These are phyloP conservation scores for Latrodectus hesperus DNA, from an alignment of 2,888 invertebrate genomes.

Conservation along the genomic window DNA sequence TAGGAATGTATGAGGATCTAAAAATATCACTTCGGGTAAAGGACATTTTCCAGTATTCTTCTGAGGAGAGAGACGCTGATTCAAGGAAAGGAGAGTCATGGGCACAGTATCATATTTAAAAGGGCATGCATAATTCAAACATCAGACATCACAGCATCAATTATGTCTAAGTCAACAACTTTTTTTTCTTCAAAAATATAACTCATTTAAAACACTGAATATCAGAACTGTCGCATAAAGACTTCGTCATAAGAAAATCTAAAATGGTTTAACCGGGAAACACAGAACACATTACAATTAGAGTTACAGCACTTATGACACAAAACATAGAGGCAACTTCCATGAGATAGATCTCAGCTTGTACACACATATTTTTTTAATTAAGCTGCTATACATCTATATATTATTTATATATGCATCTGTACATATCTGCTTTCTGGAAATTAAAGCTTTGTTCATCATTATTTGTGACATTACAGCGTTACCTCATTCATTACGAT, in stretches of 20 bases:
- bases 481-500: constrained; percentile 10
- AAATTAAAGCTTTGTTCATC: constrained; percentile 63
- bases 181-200: constrained; percentile 56
- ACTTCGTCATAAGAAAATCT: constrained; percentile 16
- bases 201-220: constrained; percentile 53
- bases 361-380: constrained; percentile 32
- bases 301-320: constrained; percentile 44
- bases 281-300: constrained; percentile 46
- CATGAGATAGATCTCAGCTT: constrained; percentile 43
- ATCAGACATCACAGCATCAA: constrained; percentile 56
- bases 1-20: constrained; percentile 10
- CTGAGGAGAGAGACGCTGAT: not conserved
- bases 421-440: constrained; percentile 57
- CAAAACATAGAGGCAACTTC: constrained; percentile 45
- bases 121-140: constrained; percentile 24
- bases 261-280: constrained; percentile 59
- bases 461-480: constrained; percentile 23
- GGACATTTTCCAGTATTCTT: not conserved
- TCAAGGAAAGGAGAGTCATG: not conserved
- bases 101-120: constrained; percentile 51
- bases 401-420: constrained; percentile 59
- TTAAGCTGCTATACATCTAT: constrained; percentile 44
- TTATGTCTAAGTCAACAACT: constrained; percentile 55
- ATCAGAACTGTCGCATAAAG: constrained; percentile 7
- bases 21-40: not conserved